Conservation (phyloP, 1,140 invertebrate genomes). For the Trichomalopsis sarcophagae region DNA sequence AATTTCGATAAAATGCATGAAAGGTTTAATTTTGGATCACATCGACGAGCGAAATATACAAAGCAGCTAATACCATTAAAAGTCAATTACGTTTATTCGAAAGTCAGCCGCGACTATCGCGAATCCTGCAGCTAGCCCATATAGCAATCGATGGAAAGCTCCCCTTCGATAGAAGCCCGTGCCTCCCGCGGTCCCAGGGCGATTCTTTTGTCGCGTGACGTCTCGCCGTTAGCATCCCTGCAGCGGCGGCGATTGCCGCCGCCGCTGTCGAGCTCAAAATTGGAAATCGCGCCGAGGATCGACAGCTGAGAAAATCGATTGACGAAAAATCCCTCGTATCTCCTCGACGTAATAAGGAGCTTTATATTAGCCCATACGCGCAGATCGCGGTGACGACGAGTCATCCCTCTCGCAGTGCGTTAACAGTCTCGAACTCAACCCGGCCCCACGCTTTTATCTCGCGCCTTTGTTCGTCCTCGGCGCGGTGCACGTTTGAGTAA, state of each 20-base stretch:
- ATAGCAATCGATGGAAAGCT: neutral
- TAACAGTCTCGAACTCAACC: slow-evolving; percentile 1
- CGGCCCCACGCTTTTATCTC: slow-evolving; percentile 28
- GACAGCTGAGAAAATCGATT: slow-evolving; percentile 34
- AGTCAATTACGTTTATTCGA: neutral
- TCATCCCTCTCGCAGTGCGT: neutral
- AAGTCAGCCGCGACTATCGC: no score
- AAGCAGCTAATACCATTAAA: neutral
- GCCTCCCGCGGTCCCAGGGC: neutral
- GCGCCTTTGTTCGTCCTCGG: neutral
- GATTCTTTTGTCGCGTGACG: slow-evolving; percentile 46
- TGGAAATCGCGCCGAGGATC: neutral
- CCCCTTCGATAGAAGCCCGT: neutral
- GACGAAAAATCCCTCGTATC: neutral
- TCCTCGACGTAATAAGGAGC: neutral
- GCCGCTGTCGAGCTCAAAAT: neutral
- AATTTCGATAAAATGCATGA: no score
- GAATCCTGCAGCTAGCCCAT: no score
- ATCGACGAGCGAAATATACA: no score
- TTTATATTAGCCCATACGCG: neutral
- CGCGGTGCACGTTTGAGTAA: neutral
- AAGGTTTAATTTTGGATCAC: no score
- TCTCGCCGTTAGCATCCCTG: slow-evolving; percentile 9
- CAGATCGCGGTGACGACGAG: neutral
- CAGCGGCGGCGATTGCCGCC: neutral